phyloP scores from a whole-genome alignment of 2,113 vertebrate species.

The Actenoides hombroni region DNA sequence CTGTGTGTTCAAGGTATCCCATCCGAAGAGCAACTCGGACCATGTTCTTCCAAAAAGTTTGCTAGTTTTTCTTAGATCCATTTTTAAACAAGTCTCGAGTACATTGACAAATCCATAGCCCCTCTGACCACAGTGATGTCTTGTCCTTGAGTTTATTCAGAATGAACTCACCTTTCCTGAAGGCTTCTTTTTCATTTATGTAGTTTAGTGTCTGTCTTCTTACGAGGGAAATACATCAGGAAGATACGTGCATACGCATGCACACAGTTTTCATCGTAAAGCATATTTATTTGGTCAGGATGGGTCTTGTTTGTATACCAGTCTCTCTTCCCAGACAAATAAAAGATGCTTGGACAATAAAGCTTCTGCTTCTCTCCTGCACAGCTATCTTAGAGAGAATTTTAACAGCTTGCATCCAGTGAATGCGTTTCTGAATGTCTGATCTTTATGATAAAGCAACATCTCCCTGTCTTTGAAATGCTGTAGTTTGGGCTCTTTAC shows the following conservation, averaged over 20 bases:
- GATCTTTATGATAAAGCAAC: neutral
- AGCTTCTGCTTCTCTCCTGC: neutral
- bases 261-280: neutral
- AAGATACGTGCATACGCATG: neutral
- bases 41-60: neutral
- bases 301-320: neutral
- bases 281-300: neutral
- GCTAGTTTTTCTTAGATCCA: neutral
- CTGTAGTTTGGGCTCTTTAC: neutral
- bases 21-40: neutral
- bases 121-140: neutral
- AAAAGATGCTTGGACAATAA: neutral
- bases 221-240: accelerated
- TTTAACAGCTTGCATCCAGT: neutral
- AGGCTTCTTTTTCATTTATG: neutral
- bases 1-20: neutral
- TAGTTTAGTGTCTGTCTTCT: neutral
- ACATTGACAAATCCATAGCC: neutral
- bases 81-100: neutral
- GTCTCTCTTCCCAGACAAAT: neutral
- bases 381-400: accelerated
- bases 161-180: neutral
- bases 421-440: neutral
- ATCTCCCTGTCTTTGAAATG: neutral
- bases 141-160: neutral